Percentiles rank a stretch among this genome's conserved stretches.
Conservation (phyloP, 2,797 vertebrate species). For the Tapirus indicus region DNA sequence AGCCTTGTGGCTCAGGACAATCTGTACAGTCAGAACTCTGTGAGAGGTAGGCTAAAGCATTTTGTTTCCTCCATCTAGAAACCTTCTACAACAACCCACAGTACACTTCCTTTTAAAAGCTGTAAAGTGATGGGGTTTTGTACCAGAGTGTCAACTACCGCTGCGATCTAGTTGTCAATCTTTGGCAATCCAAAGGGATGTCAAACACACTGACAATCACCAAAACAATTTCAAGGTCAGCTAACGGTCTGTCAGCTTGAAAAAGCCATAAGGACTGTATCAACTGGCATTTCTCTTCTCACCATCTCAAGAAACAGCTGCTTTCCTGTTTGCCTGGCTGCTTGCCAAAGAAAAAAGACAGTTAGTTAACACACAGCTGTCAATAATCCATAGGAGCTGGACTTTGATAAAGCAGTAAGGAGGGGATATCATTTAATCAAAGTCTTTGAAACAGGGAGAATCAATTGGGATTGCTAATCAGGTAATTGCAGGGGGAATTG, state of each 20-base stretch:
- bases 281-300: slow-evolving; percentile 70
- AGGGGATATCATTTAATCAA: slow-evolving; percentile 81
- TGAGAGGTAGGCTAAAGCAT: background rate
- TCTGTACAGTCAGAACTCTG: background rate
- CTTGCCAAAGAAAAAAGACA: slow-evolving; percentile 69
- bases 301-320: slow-evolving; percentile 78
- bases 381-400: slow-evolving; percentile 81
- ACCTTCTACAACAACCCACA: slow-evolving; percentile 38
- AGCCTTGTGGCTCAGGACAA: background rate
- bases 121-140: background rate
- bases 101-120: background rate
- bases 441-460: slow-evolving; percentile 74
- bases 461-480: slow-evolving; percentile 73
- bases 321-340: slow-evolving; percentile 66
- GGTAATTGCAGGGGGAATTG: slow-evolving; percentile 60
- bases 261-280: slow-evolving; percentile 71
- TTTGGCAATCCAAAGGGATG: slow-evolving; percentile 47
- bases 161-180: slow-evolving; percentile 42
- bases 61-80: slow-evolving; percentile 48
- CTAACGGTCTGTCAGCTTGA: slow-evolving; percentile 64
- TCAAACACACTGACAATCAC: background rate
- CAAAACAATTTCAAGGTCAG: slow-evolving; percentile 72
- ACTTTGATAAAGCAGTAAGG: slow-evolving; percentile 81
- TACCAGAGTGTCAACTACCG: background rate
- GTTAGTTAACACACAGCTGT: slow-evolving; percentile 75